Percentiles rank a stretch among this genome's conserved stretches.
phyloP scores from a whole-genome alignment of 2,797 vertebrate species.

The Tinamus major region DNA sequence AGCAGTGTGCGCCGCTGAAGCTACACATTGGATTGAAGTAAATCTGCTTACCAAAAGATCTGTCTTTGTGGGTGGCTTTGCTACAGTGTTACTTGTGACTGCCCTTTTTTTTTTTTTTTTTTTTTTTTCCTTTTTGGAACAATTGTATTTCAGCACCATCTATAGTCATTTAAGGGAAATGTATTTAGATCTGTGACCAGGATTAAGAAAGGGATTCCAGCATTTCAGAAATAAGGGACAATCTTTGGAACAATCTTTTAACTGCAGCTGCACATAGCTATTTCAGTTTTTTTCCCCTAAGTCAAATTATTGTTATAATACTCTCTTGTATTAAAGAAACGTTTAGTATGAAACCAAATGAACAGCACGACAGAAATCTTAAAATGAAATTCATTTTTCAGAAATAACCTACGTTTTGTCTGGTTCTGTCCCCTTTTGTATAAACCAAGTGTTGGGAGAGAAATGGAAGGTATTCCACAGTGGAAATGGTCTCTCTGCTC shows the following conservation, averaged over 20 bases:
- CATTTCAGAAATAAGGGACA: not conserved
- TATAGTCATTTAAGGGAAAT: slow-evolving; percentile 16
- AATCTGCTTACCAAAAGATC: not conserved
- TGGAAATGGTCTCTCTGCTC: not conserved
- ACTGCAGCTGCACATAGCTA: not conserved
- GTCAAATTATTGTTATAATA: not conserved
- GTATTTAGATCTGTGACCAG: not conserved
- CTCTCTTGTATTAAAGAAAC: not conserved
- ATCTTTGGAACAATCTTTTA: not conserved
- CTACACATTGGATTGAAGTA: not conserved
- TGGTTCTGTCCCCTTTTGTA: not conserved
- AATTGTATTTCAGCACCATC: slow-evolving; percentile 55
- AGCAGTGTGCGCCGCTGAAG: not conserved
- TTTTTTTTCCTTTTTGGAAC: not conserved
- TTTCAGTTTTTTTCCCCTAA: not conserved
- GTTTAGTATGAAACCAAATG: not conserved
- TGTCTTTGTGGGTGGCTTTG: not conserved
- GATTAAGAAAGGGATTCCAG: not conserved
- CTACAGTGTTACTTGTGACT: not conserved
- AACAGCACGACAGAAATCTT: not conserved
- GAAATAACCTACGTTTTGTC: not conserved
- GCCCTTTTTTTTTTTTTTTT: not conserved
- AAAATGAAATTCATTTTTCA: not conserved
- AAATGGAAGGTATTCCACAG: not conserved
- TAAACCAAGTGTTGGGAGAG: not conserved